phyloP scores from a whole-genome alignment of 2,113 vertebrate species.

The Colossoma macropomum region DNA sequence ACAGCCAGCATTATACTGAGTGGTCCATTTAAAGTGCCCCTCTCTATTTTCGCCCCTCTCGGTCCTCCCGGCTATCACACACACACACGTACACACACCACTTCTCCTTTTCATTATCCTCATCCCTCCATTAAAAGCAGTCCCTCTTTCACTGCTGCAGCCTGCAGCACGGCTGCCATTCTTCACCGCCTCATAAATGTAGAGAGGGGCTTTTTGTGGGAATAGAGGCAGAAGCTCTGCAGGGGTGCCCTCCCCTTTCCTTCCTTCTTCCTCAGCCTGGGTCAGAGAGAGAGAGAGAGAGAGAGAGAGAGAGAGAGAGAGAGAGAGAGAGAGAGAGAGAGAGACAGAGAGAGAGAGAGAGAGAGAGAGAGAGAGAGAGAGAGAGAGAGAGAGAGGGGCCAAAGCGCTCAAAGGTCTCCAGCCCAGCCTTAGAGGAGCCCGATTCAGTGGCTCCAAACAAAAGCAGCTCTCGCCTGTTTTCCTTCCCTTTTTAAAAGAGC shows the following conservation, averaged over 20 bases:
- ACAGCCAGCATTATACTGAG: constrained; percentile 31
- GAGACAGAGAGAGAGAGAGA: background rate
- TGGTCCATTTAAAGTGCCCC: constrained; percentile 52
- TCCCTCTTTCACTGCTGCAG: constrained; percentile 71
- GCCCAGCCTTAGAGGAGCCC: constrained; percentile 66
- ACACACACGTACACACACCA: constrained; percentile 65
- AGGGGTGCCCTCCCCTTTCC: constrained; percentile 64
- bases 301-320: constrained; percentile 25
- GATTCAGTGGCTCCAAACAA: constrained; percentile 78
- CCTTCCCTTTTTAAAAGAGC: constrained; percentile 67
- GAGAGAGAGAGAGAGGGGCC: constrained; percentile 30
- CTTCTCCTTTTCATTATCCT: constrained; percentile 61
- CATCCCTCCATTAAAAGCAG: constrained; percentile 67
- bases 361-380: background rate
- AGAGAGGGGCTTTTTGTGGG: constrained; percentile 68
- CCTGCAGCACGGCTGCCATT: constrained; percentile 66
- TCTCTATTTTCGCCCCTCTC: constrained; percentile 44
- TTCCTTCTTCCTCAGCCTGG: constrained; percentile 56
- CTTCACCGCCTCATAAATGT: constrained; percentile 59
- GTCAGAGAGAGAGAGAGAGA: background rate
- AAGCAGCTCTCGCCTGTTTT: constrained; percentile 71
- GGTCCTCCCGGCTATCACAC: constrained; percentile 45
- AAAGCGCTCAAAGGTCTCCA: constrained; percentile 56
- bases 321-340: constrained; percentile 36
- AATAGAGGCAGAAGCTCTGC: constrained; percentile 71